These are phyloP conservation scores for Acronicta aceris DNA, from an alignment of 2,888 invertebrate genomes.

Conservation along the genomic window DNA sequence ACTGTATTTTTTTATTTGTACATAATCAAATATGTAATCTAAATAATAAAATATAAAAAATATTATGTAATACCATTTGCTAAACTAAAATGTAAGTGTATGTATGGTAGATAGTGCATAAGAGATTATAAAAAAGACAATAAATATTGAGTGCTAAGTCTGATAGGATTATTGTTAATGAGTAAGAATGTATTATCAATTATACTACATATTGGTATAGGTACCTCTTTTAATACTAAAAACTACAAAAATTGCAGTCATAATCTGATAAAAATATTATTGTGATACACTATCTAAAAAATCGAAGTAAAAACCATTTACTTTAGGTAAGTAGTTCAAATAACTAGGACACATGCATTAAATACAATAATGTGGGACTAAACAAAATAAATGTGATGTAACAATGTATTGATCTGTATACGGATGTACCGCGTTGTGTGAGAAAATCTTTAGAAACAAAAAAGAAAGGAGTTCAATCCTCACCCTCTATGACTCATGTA, in stretches of 20 bases:
- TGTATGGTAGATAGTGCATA: too few relatives aligned
- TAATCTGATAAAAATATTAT: slow-evolving; percentile 22
- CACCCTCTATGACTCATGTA: slow-evolving; percentile 98
- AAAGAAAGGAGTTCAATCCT: slow-evolving; percentile 67
- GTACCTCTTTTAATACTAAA: neutral
- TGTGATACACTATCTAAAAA: slow-evolving; percentile 2
- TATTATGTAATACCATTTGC: too few relatives aligned
- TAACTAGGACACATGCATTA: slow-evolving; percentile 26
- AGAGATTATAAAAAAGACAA: too few relatives aligned
- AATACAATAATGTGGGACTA: slow-evolving; percentile 16
- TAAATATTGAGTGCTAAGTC: too few relatives aligned
- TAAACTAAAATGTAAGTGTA: too few relatives aligned
- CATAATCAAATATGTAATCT: too few relatives aligned
- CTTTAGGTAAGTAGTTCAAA: slow-evolving; percentile 5
- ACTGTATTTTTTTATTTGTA: neutral
- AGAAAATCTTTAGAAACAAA: slow-evolving; percentile 49
- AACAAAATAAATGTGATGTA: slow-evolving; percentile 23
- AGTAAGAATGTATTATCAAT: too few relatives aligned
- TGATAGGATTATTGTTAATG: too few relatives aligned
- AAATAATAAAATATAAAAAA: too few relatives aligned
- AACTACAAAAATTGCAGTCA: slow-evolving; percentile 1
- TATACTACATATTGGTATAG: too few relatives aligned
- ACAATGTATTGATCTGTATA: slow-evolving; percentile 24
- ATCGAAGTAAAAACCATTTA: slow-evolving; percentile 18
- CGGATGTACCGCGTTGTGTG: slow-evolving; percentile 25